Evolutionary conservation across 1,140 invertebrate species (phyloP).

Genomic region (Tetragnatha versicolor): DNA sequence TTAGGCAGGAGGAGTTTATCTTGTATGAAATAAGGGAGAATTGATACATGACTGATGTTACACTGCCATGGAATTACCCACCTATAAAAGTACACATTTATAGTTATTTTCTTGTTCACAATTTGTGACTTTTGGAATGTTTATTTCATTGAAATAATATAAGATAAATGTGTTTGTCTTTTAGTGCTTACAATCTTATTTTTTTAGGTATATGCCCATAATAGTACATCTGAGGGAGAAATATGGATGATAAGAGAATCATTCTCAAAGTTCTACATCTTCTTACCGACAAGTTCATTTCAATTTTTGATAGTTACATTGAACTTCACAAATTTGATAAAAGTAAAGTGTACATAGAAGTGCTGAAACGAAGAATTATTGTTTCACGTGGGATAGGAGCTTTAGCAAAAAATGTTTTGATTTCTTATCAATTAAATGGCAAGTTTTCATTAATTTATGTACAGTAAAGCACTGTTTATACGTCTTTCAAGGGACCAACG

Average conservation of each 20-base stretch:
- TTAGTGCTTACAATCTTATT: too few relatives aligned
- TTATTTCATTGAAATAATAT: too few relatives aligned
- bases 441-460: background rate
- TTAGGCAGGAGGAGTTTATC: too few relatives aligned
- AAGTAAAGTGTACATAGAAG: constrained; percentile 4
- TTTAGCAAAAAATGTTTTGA: background rate
- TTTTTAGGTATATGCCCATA: too few relatives aligned
- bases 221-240: too few relatives aligned
- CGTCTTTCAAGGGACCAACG: background rate
- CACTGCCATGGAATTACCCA: too few relatives aligned
- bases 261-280: background rate
- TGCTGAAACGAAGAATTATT: constrained; percentile 8
- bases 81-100: too few relatives aligned
- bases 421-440: background rate
- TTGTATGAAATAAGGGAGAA: too few relatives aligned
- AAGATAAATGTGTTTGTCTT: background rate
- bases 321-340: background rate
- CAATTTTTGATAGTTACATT: background rate
- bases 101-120: too few relatives aligned
- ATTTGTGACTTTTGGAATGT: too few relatives aligned
- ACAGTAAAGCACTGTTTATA: too few relatives aligned
- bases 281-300: background rate
- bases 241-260: background rate
- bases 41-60: too few relatives aligned
- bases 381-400: background rate